These are phyloP conservation scores for Styela plicata DNA, from an alignment of 23 tunicate species.

Conservation along the genomic window DNA sequence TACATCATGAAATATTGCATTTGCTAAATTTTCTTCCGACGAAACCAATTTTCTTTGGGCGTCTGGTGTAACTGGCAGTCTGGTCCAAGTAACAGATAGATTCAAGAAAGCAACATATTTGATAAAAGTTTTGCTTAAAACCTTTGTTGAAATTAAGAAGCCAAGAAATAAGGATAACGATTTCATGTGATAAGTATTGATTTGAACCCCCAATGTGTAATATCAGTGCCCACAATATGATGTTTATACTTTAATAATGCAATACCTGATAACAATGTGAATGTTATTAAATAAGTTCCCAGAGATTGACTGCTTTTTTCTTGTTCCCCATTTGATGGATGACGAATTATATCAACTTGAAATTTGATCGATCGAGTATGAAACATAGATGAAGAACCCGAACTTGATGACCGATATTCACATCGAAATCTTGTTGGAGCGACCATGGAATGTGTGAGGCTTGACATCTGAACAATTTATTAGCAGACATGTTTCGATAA, in stretches of 20 bases:
- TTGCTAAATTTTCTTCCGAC: too few species aligned
- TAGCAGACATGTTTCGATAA: too few species aligned
- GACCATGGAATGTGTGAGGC: constrained; percentile 64
- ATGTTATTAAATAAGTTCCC: constrained; percentile 63
- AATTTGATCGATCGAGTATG: constrained; percentile 63
- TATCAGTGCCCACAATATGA: not conserved
- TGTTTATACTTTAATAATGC: not conserved
- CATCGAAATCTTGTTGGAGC: constrained; percentile 64
- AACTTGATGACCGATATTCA: constrained; percentile 59
- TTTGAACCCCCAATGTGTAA: not conserved
- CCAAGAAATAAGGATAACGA: not conserved
- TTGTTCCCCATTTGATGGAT: not conserved
- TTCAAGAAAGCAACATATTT: too few species aligned
- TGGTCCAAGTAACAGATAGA: too few species aligned
- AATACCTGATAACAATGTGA: constrained; percentile 70
- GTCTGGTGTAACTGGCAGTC: too few species aligned
- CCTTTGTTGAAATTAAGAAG: too few species aligned
- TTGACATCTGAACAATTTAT: constrained; percentile 83
- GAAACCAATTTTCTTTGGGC: too few species aligned
- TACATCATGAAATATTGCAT: too few species aligned
- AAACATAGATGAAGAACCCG: constrained; percentile 42
- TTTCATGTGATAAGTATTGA: not conserved
- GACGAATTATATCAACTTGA: constrained; percentile 58
- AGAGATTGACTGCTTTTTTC: not conserved
- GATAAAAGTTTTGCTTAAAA: too few species aligned